Conservation (phyloP, 2,113 vertebrate genomes). For the Prionailurus viverrinus region DNA sequence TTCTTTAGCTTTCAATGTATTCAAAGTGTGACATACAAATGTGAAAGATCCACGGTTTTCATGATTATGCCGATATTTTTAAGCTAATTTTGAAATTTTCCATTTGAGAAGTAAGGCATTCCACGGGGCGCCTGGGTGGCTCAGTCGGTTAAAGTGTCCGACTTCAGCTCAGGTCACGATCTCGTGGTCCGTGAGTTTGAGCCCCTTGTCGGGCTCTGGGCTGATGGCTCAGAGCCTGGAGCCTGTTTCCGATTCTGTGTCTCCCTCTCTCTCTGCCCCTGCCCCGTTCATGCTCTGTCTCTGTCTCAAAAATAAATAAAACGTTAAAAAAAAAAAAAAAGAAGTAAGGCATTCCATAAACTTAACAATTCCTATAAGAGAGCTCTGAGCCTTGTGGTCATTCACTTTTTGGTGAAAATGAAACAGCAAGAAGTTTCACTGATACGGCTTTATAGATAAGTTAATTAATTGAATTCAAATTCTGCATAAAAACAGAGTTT, state of each 20-base stretch:
- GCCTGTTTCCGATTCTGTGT: no score
- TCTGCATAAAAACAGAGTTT: neutral
- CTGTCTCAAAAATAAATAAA: no score
- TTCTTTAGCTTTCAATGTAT: neutral
- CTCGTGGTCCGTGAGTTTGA: no score
- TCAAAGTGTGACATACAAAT: neutral
- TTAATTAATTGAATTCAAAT: neutral
- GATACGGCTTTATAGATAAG: neutral
- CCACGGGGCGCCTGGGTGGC: no score
- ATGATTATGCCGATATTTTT: neutral
- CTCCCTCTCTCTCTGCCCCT: no score
- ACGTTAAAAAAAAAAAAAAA: neutral
- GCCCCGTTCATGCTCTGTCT: no score
- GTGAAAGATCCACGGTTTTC: neutral
- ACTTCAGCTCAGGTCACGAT: no score
- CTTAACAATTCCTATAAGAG: neutral
- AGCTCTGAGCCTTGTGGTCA: neutral
- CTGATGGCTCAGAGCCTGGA: no score
- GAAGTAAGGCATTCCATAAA: neutral
- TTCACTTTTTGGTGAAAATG: neutral
- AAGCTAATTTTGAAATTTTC: slow-evolving; percentile 15
- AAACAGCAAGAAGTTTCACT: neutral
- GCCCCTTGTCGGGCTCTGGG: no score
- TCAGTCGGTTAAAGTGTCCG: no score
- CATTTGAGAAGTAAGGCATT: neutral